Conservation (phyloP, 2,797 vertebrate species). For the Fistularia commersonii region DNA sequence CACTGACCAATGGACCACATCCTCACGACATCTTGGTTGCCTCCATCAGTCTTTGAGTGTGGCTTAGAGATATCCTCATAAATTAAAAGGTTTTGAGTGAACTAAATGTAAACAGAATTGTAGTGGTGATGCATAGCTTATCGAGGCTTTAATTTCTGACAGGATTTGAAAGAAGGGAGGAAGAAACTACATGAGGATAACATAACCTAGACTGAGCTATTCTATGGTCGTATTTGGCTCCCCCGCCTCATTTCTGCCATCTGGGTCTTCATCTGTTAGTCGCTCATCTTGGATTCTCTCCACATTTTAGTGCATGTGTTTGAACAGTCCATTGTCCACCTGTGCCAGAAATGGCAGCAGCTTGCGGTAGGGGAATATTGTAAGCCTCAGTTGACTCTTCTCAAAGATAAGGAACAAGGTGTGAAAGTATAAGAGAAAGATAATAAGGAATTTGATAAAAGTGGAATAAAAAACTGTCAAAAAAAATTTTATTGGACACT, state of each 20-base stretch:
- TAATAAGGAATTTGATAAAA: too few species aligned
- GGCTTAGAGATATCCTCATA: slow-evolving; percentile 70
- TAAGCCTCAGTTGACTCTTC: slow-evolving; percentile 67
- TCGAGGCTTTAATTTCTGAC: too few species aligned
- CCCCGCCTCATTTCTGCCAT: background rate
- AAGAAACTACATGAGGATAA: background rate
- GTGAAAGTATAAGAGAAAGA: slow-evolving; percentile 38
- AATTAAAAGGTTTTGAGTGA: slow-evolving; percentile 81
- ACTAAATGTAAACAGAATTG: background rate
- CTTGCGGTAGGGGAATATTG: slow-evolving; percentile 75
- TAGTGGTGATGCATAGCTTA: too few species aligned
- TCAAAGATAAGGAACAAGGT: slow-evolving; percentile 78
- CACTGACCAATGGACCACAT: slow-evolving; percentile 84
- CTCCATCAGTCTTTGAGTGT: slow-evolving; percentile 17
- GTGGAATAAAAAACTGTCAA: too few species aligned
- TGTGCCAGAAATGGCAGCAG: slow-evolving; percentile 69
- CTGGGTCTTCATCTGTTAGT: background rate
- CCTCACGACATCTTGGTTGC: slow-evolving; percentile 12
- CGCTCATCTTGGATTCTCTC: slow-evolving; percentile 27
- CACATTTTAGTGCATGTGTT: slow-evolving; percentile 88
- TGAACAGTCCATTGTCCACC: slow-evolving; percentile 68
- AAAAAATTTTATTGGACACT: too few species aligned
- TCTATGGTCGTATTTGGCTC: slow-evolving; percentile 34
- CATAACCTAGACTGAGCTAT: slow-evolving; percentile 54
- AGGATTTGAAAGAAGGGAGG: background rate